A percentile compares a stretch with the other conserved stretches of the same genome.
Evolutionary conservation across 1,140 invertebrate species (phyloP).

Genomic region (Lucilia sericata): DNA sequence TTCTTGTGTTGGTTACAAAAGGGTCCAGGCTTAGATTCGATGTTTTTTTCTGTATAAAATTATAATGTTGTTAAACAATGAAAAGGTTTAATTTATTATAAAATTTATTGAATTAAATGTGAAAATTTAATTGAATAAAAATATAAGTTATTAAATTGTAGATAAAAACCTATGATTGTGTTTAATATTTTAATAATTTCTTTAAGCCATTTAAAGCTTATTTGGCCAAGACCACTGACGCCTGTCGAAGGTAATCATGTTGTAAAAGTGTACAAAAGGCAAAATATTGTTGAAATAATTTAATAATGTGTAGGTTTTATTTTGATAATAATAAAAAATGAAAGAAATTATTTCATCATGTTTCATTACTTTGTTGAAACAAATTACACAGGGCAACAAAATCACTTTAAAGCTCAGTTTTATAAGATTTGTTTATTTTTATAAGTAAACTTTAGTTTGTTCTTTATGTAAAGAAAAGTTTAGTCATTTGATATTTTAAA

Average conservation of each 20-base stretch:
- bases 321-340: neutral
- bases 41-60: neutral
- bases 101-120: neutral
- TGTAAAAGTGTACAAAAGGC: neutral
- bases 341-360: neutral
- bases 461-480: too few species aligned
- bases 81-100: neutral
- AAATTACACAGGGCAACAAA: too few species aligned
- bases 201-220: neutral
- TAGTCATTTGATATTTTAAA: too few species aligned
- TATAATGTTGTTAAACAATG: neutral
- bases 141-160: neutral
- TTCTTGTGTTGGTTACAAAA: neutral
- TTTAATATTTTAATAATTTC: neutral
- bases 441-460: too few species aligned
- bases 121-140: neutral
- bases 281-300: neutral
- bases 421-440: too few species aligned
- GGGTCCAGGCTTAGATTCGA: too few species aligned
- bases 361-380: neutral
- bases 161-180: neutral
- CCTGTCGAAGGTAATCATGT: neutral
- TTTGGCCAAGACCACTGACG: neutral
- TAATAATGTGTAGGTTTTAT: conserved; percentile 6
- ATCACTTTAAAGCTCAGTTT: too few species aligned